Evolutionary conservation across 2,888 invertebrate genomes (phyloP), one percentile per base, ranked within the genome.

Genomic region (Bimastos eiseni): DNA sequence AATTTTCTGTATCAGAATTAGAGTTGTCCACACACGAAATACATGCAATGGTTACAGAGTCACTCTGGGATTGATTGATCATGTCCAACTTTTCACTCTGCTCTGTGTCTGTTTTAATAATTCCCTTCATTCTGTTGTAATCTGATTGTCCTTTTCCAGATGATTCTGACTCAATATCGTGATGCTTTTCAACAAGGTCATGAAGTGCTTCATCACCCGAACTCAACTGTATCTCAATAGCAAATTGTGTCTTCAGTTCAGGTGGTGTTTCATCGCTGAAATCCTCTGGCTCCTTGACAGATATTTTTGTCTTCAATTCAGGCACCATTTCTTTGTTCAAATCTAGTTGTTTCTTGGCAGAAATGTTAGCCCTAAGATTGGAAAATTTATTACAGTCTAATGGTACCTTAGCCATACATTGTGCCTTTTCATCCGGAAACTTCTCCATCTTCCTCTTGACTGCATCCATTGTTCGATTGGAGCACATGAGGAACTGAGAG

Each of bases 401-500:
- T 70, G 70, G 70, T 5, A 70, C 8, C 30, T 30, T n/a, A 70
- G 70, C 70, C 70, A 70, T 11, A n/a, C n/a, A 70, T 70, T 70
- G 30, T n/a, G 70, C 70, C n/a, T 30, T n/a, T 70, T 70, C 30
- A 70, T 70, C 70, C 8, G 70, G 70, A 70, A 70, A 30, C 70
- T 70, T 70, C 30, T 70, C 70, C 8, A 70, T n/a, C 70, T 70
- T 70, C 70, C n/a, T 30, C n/a, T 70, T 70, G 70, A 70, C n/a
- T 70, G 70, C n/a, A 70, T 70, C 70, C 70, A 70, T 70, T 33
- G 37, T 24, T 86, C 37, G 34, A 86, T 17, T 86, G 86, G 34
- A 36, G 37, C 86, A 86, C 37, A 86, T 86, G 21, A 86, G 86
- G 37, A 86, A 86, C 86, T 86, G 36, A 34, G 86, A 86, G 24